These are phyloP conservation scores for Leptopterna dolabrata DNA, from an alignment of 2,888 invertebrate genomes.

Conservation along the genomic window DNA sequence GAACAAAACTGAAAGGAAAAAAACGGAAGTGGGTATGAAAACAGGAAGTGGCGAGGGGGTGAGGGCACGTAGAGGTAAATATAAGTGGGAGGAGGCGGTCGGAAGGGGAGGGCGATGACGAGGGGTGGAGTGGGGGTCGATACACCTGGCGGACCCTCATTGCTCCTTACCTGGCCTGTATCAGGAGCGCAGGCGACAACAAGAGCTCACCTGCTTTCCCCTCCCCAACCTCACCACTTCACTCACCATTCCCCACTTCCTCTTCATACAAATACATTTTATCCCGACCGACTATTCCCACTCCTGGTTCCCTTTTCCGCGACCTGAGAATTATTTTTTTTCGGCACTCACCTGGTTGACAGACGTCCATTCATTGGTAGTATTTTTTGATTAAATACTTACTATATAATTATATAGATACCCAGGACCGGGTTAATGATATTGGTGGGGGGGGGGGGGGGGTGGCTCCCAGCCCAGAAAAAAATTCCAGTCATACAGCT, in stretches of 20 bases:
- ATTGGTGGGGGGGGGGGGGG: too few relatives aligned
- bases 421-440: too few relatives aligned
- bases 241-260: background rate
- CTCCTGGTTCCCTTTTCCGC: background rate
- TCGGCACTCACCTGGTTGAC: background rate
- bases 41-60: constrained; percentile 6
- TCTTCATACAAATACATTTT: constrained; percentile 40
- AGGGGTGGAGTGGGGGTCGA: constrained; percentile 18
- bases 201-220: background rate
- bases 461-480: too few relatives aligned
- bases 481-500: too few relatives aligned
- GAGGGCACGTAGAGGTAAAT: constrained; percentile 45
- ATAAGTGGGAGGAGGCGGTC: background rate
- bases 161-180: constrained; percentile 41
- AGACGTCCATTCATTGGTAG: too few relatives aligned
- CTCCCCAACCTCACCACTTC: background rate
- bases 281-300: constrained; percentile 8
- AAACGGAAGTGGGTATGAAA: background rate
- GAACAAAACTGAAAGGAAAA: background rate
- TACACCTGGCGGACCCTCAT: constrained; percentile 46
- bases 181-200: background rate
- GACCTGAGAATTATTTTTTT: background rate
- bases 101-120: background rate
- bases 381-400: too few relatives aligned
- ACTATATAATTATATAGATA: too few relatives aligned